Base-by-base conservation (phyloP, 2,888 invertebrate genomes). In the Trichacis sp. region DNA sequence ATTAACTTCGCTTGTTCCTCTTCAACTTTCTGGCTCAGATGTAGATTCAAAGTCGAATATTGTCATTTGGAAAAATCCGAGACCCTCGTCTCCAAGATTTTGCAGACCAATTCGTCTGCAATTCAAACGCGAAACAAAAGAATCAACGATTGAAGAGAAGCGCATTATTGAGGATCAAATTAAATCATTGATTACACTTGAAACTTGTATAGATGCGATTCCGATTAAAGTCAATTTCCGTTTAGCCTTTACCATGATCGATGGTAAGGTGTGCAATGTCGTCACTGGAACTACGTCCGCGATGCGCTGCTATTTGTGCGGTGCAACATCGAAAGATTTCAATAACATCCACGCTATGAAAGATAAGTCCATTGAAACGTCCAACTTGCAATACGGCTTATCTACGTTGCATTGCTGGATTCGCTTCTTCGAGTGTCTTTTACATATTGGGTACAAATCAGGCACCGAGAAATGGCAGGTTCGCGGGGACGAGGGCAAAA, bases 211-310 rank as follows among this genome's bases (percentile, higher is more conserved):
- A 55, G 24, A 57, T 33, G 15, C 19, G 45, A 24, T 45, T 55
- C 8, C 24, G n/a, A n/a, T n/a, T n/a, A n/a, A 24, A 24, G 24
- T 24, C 40, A 15, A 46, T 49, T 5, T 60, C 24, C 33, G 9
- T 30, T 29, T 29, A 9, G 29, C 24, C 24, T 24, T 24, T 24
- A 24, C 42, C 40, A 5, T 5, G n/a, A n/a, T n/a, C n/a, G n/a
- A n/a, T n/a, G n/a, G 12, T 65, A 65, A 12, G 61, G 75, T 81
- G 0, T 79, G 74, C 50, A 79, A 81, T 57, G 54, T 59, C 18
- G 47, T 69, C 19, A 59, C 67, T 11, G 40, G 47, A 17, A 63
- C 47, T 20, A 33, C 29, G 14, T 68, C 66, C 17, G 18, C 68
- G 43, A 57, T 53, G 48, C 55, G 70, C 18, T 70, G 68, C 50